These are phyloP conservation scores for Notocelia uddmanniana DNA, from an alignment of 2,888 invertebrate genomes.

Conservation along the genomic window DNA sequence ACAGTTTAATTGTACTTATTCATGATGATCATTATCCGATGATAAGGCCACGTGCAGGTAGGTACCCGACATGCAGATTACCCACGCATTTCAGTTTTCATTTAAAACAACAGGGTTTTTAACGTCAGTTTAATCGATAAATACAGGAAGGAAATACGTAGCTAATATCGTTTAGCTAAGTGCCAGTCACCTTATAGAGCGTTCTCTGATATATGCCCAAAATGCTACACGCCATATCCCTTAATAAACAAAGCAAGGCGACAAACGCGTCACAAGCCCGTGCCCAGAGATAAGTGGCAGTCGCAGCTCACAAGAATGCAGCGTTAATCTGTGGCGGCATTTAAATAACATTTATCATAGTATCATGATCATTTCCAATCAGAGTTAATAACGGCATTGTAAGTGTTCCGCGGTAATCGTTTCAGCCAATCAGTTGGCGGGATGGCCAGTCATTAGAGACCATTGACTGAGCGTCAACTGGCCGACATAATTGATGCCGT, in stretches of 20 bases:
- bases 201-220: not conserved
- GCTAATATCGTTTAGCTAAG: not conserved
- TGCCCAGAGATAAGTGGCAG: slow-evolving; percentile 26
- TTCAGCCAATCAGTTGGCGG: slow-evolving; percentile 63
- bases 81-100: not conserved
- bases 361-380: slow-evolving; percentile 50
- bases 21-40: slow-evolving; percentile 1
- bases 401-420: slow-evolving; percentile 52
- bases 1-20: not conserved
- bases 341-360: slow-evolving; percentile 44
- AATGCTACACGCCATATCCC: not conserved
- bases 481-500: slow-evolving; percentile 59
- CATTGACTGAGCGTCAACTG: slow-evolving; percentile 65
- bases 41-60: too few relatives aligned
- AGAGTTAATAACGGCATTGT: slow-evolving; percentile 52
- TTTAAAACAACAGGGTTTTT: not conserved
- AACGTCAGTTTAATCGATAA: not conserved
- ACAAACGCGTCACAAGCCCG: not conserved
- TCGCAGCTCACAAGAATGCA: slow-evolving; percentile 35
- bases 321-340: slow-evolving; percentile 41
- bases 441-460: slow-evolving; percentile 67
- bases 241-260: not conserved
- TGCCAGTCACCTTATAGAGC: not conserved
- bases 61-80: not conserved
- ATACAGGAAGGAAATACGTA: not conserved